Evolutionary conservation across 2,113 vertebrate species (phyloP).

Genomic region (Arvicanthis niloticus): DNA sequence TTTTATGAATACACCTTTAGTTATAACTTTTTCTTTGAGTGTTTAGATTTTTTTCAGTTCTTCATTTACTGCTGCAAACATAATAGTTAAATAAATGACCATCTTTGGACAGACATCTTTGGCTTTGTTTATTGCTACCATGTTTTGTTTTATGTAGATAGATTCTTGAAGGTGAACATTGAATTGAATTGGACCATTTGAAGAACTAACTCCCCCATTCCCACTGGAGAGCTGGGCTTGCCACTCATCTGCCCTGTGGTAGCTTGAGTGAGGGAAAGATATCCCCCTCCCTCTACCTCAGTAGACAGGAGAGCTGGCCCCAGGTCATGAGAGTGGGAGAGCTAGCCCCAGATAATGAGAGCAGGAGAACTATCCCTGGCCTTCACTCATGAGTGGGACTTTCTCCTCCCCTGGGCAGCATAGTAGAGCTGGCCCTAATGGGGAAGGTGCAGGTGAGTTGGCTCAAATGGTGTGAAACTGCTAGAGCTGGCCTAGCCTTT

Average conservation of each 20-base stretch:
- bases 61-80: neutral
- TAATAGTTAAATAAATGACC: constrained; percentile 3
- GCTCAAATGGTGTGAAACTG: no score
- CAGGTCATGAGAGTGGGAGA: neutral
- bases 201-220: neutral
- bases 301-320: neutral
- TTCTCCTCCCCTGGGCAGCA: neutral
- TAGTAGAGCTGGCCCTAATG: neutral
- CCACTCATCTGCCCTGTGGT: neutral
- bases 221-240: neutral
- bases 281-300: neutral
- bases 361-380: neutral
- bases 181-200: neutral
- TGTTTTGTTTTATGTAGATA: neutral
- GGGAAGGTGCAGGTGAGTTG: no score
- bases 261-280: neutral
- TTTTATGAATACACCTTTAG: neutral
- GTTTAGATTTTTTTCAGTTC: constrained; percentile 30
- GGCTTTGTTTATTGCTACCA: neutral
- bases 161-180: neutral
- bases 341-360: neutral
- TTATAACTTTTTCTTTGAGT: neutral
- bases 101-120: neutral
- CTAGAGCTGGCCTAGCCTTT: no score
- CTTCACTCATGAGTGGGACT: neutral